Conservation (phyloP, 1,140 invertebrate genomes). For the Heliconius hewitsoni region DNA sequence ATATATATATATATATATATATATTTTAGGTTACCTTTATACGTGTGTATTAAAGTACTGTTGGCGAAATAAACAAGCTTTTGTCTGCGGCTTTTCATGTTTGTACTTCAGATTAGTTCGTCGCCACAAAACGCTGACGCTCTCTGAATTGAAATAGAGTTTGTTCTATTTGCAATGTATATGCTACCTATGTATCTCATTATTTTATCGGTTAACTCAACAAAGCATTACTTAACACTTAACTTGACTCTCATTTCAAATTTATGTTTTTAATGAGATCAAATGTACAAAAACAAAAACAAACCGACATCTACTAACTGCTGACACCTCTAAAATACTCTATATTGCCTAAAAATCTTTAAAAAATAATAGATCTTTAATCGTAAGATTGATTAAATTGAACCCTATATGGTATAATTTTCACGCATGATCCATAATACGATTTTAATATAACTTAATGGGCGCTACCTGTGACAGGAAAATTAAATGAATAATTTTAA, state of each 20-base stretch:
- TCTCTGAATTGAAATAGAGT: constrained; percentile 4
- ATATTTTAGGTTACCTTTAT: background rate
- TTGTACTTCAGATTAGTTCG: background rate
- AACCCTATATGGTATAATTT: constrained; percentile 15
- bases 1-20: no score
- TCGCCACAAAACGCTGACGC: constrained; percentile 4
- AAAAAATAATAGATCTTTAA: background rate
- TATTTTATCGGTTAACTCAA: no score
- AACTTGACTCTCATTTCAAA: no score
- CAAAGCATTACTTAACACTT: no score
- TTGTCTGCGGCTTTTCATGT: background rate
- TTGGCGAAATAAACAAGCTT: background rate
- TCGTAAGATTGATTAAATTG: background rate
- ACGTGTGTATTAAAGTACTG: background rate
- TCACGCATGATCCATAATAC: constrained; percentile 12
- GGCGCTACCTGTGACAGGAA: constrained; percentile 3
- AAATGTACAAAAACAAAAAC: no score
- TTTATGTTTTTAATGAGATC: no score
- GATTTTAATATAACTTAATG: constrained; percentile 19
- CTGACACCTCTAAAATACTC: background rate
- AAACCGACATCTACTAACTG: background rate
- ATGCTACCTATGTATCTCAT: background rate
- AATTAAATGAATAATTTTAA: constrained; percentile 13
- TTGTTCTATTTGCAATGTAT: background rate
- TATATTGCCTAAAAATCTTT: background rate